Conservation (phyloP, 1,140 invertebrate genomes). For the Eurosta solidaginis region DNA sequence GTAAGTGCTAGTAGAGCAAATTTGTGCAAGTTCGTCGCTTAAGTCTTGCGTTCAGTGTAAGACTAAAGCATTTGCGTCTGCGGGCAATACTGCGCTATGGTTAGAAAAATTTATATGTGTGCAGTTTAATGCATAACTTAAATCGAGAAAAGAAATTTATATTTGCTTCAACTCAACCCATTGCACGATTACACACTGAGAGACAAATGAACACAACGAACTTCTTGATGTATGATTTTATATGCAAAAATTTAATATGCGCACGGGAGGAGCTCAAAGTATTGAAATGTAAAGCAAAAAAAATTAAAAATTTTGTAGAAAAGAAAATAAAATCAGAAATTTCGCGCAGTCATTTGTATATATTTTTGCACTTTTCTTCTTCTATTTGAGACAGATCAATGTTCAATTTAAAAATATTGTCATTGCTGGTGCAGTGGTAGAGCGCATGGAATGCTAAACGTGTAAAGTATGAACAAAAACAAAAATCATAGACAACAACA, state of each 20-base stretch:
- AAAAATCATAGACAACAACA: background rate
- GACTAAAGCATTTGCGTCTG: too few species aligned
- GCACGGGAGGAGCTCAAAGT: background rate
- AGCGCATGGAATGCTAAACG: background rate
- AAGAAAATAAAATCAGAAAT: background rate
- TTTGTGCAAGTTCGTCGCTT: slow-evolving; percentile 39
- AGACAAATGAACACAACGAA: too few species aligned
- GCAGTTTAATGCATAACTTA: too few species aligned
- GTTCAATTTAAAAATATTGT: background rate
- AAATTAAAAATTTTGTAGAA: background rate
- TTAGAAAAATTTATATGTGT: too few species aligned
- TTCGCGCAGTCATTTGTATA: background rate
- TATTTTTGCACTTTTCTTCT: background rate
- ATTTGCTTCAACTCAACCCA: too few species aligned
- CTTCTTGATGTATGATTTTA: too few species aligned
- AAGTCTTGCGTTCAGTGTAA: slow-evolving; percentile 50
- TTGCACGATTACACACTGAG: too few species aligned
- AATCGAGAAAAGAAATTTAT: too few species aligned
- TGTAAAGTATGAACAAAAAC: background rate
- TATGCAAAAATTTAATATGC: background rate
- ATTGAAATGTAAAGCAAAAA: background rate
- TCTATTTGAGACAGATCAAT: background rate
- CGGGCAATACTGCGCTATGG: too few species aligned
- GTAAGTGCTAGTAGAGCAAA: background rate
- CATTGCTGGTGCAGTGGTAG: background rate